These are phyloP conservation scores for Atta cephalotes DNA, from an alignment of 1,140 invertebrate genomes.

Conservation along the genomic window DNA sequence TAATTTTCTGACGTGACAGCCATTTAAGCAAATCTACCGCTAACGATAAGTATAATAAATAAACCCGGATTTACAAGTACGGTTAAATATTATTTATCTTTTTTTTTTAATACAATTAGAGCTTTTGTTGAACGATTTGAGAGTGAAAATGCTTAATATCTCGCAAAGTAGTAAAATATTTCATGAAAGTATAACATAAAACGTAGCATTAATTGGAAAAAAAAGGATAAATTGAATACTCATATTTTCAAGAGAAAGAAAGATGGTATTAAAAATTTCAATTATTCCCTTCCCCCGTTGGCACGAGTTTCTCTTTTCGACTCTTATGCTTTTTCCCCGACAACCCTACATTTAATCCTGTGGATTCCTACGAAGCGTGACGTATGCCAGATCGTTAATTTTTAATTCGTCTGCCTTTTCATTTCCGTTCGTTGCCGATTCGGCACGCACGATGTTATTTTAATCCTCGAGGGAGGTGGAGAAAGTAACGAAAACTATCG, in stretches of 20 bases:
- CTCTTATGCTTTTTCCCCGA: conserved; percentile 26
- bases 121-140: neutral
- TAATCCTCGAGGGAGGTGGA: conserved; percentile 59
- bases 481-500: conserved; percentile 29
- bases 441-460: conserved; percentile 73
- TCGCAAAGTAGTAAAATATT: conserved; percentile 36
- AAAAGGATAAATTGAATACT: neutral
- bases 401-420: conserved; percentile 69
- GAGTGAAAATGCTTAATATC: neutral
- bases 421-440: conserved; percentile 66
- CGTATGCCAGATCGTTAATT: conserved; percentile 71
- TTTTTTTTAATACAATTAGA: neutral
- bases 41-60: conserved; percentile 30
- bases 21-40: conserved; percentile 28
- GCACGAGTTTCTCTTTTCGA: conserved; percentile 26
- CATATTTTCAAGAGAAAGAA: neutral
- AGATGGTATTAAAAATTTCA: conserved; percentile 40
- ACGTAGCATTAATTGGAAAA: neutral
- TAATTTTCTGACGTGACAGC: conserved; percentile 20
- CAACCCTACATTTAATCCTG: conserved; percentile 58
- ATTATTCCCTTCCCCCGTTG: conserved; percentile 3
- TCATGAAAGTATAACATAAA: conserved; percentile 9
- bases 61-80: neutral
- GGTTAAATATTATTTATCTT: neutral
- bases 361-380: conserved; percentile 71